Base-by-base conservation (phyloP, 2,113 vertebrate genomes). In the Bucco capensis region DNA sequence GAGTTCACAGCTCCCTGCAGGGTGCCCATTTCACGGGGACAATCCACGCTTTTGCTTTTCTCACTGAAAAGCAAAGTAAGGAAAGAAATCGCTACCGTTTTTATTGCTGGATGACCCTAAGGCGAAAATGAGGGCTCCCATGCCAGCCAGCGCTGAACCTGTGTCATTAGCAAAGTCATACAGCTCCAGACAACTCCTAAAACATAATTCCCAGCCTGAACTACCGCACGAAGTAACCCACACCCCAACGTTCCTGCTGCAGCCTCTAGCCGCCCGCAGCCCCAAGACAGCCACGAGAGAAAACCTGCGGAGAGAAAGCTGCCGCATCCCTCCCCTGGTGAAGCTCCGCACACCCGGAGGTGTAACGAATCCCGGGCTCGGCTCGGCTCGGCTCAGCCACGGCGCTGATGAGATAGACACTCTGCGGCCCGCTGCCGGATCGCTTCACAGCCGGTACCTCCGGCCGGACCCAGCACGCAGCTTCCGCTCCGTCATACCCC, bases 351-450 rank as follows among this genome's bases (percentile, higher is more conserved):
- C 27, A 9, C 40, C 18, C 23, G 12, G 12, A 7, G 30, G 4
- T 2, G 19, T 1, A 2, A 2, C 46, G 35, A 10, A 0, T 8
- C 7, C 16, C 6, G 5, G 3, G 3, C 31, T 1, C 13, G 2
- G 21, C 10, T 8, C 6, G 3, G 3, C 31, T 1, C 13, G 2
- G 21, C 10, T 3, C 49, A 2, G 35, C 30, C 30, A 23, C 35
- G 1, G 10, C 24, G 2, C 38, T 10, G 6, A 56, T 19, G 4
- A 3, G 3, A 1, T 2, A 6, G 9, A 7, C 14, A 9, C 23
- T 15, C 23, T 6, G 13, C 2, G 16, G 7, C 31, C 14, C 19
- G 9, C 2, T 10, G 28, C 21, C 0, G 2, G 8, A 1, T 1
- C 14, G 5, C 33, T 12, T 5, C n/a, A 9, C 33, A 1, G 19